Percentiles rank a stretch among this genome's conserved stretches.
Conservation (phyloP, 2,797 vertebrate species). For the Aphelocoma californica region DNA sequence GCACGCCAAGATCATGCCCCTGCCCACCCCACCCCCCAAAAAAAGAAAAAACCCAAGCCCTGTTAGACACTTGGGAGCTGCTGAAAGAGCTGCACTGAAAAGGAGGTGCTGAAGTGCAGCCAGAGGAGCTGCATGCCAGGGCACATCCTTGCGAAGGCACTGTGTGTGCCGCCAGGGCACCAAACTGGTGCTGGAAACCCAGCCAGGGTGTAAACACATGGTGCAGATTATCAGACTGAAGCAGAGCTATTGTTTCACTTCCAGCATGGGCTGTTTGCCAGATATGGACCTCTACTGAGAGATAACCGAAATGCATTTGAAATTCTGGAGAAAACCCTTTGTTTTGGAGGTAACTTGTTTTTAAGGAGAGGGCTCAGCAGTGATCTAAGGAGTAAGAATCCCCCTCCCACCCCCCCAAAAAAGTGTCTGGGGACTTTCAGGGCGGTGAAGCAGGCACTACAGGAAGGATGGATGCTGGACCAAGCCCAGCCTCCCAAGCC, state of each 20-base stretch:
- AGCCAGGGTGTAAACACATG: not conserved
- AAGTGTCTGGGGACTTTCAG: not conserved
- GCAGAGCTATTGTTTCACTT: not conserved
- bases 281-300: not conserved
- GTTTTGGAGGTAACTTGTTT: not conserved
- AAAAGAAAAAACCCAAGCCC: not conserved
- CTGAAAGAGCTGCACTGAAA: not conserved
- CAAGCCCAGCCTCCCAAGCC: constrained; percentile 12
- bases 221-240: not conserved
- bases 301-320: not conserved
- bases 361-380: not conserved
- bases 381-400: not conserved
- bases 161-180: not conserved
- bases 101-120: not conserved
- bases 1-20: not conserved
- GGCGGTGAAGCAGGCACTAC: not conserved
- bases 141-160: not conserved
- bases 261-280: not conserved
- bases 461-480: constrained; percentile 7
- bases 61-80: not conserved
- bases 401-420: too few species aligned
- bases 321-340: not conserved
- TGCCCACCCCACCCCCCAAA: too few species aligned
- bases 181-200: not conserved
- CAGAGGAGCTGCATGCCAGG: not conserved